These are phyloP conservation scores for Porites evermanni DNA, from an alignment of 92 coral and sea anemone genomes.

Conservation along the genomic window DNA sequence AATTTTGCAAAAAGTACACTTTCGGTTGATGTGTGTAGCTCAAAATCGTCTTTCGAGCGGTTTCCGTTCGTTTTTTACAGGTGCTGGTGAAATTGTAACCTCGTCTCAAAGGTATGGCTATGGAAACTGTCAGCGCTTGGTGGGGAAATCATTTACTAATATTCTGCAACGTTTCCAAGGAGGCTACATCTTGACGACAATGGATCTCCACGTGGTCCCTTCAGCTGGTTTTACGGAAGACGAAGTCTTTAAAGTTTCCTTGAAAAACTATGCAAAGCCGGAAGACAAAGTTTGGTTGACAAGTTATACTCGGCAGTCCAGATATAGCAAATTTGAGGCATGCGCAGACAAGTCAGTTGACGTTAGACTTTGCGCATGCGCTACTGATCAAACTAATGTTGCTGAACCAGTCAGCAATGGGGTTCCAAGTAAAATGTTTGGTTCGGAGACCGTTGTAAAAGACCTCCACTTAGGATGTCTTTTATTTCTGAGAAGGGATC, in stretches of 20 bases:
- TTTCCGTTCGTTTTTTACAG: too few relatives aligned
- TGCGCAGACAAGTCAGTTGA: constrained; percentile 87
- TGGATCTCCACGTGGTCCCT: constrained; percentile 60
- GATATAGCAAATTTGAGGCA: constrained; percentile 76
- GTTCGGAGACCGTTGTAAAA: constrained; percentile 13
- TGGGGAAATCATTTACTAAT: constrained; percentile 48
- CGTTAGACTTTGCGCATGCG: constrained; percentile 85
- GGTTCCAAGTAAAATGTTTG: constrained; percentile 15
- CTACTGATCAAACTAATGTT: background rate
- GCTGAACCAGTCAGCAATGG: background rate
- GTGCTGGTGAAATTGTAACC: background rate
- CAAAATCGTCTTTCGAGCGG: too few relatives aligned
- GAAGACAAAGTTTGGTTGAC: constrained; percentile 20
- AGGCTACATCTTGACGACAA: constrained; percentile 22
- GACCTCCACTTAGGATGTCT: constrained; percentile 28
- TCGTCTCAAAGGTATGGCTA: constrained; percentile 20
- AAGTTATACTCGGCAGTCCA: constrained; percentile 35
- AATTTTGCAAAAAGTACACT: too few relatives aligned
- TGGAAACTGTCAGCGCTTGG: constrained; percentile 58
- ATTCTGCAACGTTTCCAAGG: constrained; percentile 39
- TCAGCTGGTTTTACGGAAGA: constrained; percentile 28
- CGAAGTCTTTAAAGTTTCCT: constrained; percentile 37
- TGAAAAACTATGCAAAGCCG: constrained; percentile 17
- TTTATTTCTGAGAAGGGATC: background rate
- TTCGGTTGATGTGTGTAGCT: too few relatives aligned